phyloP scores from a whole-genome alignment of 1,140 invertebrate genomes.

The Zaprionus ornatus region DNA sequence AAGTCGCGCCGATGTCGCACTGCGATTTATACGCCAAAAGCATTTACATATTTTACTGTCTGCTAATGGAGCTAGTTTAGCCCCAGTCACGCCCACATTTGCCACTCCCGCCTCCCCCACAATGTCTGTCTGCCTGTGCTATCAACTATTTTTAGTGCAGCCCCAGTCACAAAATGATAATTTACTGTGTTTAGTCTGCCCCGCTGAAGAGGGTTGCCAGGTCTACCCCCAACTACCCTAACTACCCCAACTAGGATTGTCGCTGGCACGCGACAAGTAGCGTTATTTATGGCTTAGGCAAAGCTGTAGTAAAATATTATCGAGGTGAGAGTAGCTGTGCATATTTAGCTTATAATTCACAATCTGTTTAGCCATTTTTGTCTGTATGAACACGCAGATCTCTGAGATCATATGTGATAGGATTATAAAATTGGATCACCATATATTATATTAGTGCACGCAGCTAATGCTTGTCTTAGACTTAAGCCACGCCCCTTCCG shows the following conservation, averaged over 20 bases:
- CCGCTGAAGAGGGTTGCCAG: slow-evolving; percentile 30
- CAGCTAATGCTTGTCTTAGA: no score
- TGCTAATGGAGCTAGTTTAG: slow-evolving; percentile 55
- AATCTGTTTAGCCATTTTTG: background rate
- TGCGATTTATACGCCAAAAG: slow-evolving; percentile 72
- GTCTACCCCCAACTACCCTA: no score
- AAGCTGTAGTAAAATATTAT: background rate
- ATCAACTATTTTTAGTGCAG: slow-evolving; percentile 30
- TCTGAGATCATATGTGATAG: no score
- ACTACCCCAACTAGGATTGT: background rate
- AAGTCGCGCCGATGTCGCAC: slow-evolving; percentile 66
- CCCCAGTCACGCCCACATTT: background rate
- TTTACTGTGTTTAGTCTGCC: slow-evolving; percentile 29
- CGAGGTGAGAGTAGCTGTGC: background rate
- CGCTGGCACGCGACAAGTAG: background rate
- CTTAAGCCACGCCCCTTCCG: no score
- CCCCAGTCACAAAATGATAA: slow-evolving; percentile 26
- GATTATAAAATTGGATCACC: no score
- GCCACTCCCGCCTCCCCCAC: background rate
- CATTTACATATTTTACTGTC: slow-evolving; percentile 80
- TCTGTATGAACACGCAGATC: no score
- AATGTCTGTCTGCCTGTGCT: background rate
- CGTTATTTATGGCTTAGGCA: slow-evolving; percentile 27
- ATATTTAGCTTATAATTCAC: background rate
- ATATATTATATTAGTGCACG: no score